These are phyloP conservation scores for Nixonia krombeini DNA, from an alignment of 1,140 invertebrate genomes.

Conservation along the genomic window DNA sequence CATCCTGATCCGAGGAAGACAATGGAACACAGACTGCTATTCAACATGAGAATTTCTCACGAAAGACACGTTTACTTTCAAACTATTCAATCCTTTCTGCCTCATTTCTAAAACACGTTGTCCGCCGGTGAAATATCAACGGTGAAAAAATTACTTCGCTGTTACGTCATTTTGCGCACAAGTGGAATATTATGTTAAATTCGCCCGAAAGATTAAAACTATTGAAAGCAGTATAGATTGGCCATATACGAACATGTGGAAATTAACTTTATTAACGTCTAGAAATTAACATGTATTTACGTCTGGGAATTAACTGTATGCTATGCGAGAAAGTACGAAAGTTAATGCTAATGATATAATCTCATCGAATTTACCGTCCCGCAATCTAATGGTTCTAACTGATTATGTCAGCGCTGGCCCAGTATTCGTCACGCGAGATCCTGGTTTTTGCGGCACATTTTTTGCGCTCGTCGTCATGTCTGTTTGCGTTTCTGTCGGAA, in stretches of 20 bases:
- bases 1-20: constrained; percentile 19
- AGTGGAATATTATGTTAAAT: too few relatives aligned
- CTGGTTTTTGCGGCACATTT: constrained; percentile 20
- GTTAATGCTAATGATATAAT: too few relatives aligned
- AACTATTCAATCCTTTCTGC: constrained; percentile 45
- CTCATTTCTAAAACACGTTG: constrained; percentile 32
- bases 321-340: too few relatives aligned
- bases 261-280: too few relatives aligned
- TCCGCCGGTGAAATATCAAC: background rate
- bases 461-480: constrained; percentile 27
- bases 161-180: background rate
- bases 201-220: too few relatives aligned
- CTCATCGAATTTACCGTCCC: too few relatives aligned
- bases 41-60: constrained; percentile 45
- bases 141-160: too few relatives aligned
- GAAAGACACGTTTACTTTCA: constrained; percentile 45
- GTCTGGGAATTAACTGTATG: too few relatives aligned
- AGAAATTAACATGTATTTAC: too few relatives aligned
- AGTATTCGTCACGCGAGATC: constrained; percentile 19
- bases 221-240: too few relatives aligned
- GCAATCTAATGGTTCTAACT: too few relatives aligned
- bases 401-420: background rate
- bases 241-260: too few relatives aligned
- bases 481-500: constrained; percentile 44
- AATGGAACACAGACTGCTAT: constrained; percentile 29